A percentile compares a stretch with the other conserved stretches of the same genome.
Evolutionary conservation across 2,113 vertebrate species (phyloP).

Genomic region (Chinchilla lanigera): DNA sequence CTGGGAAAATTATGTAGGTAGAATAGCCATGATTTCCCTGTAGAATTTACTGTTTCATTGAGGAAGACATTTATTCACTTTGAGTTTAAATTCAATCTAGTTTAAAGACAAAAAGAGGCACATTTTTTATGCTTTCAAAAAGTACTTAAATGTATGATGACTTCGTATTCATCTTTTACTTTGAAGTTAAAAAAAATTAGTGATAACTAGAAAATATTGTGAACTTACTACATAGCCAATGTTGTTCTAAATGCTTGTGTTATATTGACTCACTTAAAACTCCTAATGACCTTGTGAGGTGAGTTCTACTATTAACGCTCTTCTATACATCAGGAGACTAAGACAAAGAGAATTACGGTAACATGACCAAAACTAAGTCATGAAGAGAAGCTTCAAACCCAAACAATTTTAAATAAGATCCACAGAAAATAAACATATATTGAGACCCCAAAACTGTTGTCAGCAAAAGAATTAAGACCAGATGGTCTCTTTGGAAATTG

Average conservation of each 20-base stretch:
- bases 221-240: neutral
- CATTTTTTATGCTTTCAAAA: neutral
- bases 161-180: neutral
- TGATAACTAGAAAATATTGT: neutral
- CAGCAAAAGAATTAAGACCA: conserved; percentile 50
- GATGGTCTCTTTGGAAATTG: conserved; percentile 9
- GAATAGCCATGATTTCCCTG: neutral
- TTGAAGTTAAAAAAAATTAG: conserved; percentile 17
- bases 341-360: neutral
- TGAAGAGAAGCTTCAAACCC: neutral
- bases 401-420: conserved; percentile 18
- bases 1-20: neutral
- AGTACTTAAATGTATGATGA: neutral
- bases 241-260: neutral
- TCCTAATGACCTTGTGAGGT: neutral
- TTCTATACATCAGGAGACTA: neutral
- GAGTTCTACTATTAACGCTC: neutral
- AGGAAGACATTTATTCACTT: conserved; percentile 28
- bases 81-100: neutral
- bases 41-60: neutral
- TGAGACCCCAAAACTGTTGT: neutral
- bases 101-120: neutral
- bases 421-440: conserved; percentile 14
- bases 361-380: neutral
- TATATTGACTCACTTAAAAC: neutral